Base-by-base conservation (phyloP, 2,888 invertebrate species). In the Busseola fusca region DNA sequence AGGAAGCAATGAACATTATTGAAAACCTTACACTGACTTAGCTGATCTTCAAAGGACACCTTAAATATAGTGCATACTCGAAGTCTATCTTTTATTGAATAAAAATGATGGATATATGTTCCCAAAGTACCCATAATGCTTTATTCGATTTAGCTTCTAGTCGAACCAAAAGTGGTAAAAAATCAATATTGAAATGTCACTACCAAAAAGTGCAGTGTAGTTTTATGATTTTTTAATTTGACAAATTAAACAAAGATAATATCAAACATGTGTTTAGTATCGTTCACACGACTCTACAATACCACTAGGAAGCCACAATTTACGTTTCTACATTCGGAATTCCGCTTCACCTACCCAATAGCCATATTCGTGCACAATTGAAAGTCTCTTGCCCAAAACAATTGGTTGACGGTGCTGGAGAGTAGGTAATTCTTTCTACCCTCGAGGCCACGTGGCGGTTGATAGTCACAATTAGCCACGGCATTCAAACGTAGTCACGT, bases 391-490 rank as follows among this genome's bases (percentile, higher is more conserved):
- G 67, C 59, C 60, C 66, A 78, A 76, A 76, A 84, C 77, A 74
- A 80, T 83, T 75, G 73, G 25, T 68, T 42, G 57, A 72, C 10
- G 30, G 4, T n/a, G 52, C 74, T 67, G 34, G 34, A 69, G 60
- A 73, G 21, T 48, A 48, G 74, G 75, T 69, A 65, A 78, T 80
- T 71, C 62, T 76, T 67, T 54, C 25, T 50, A 63, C 88, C 88
- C 89, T 88, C 78, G 74, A 77, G 84, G 94, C 84, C 93, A 93
- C 94, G 95, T 93, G 94, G 86, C 91, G 79, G 69, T 72, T 86
- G 88, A 90, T 89, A 89, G 91, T 89, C 88, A 89, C 93, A 93
- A 94, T 95, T 94, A 95, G 94, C 90, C 87, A 76, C 88, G 88
- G 91, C 91, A 93, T 93, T 94, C 92, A 92, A 85, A 84, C 86